Conservation (phyloP, 2,113 vertebrate genomes). For the Grammomys dolichurus region DNA sequence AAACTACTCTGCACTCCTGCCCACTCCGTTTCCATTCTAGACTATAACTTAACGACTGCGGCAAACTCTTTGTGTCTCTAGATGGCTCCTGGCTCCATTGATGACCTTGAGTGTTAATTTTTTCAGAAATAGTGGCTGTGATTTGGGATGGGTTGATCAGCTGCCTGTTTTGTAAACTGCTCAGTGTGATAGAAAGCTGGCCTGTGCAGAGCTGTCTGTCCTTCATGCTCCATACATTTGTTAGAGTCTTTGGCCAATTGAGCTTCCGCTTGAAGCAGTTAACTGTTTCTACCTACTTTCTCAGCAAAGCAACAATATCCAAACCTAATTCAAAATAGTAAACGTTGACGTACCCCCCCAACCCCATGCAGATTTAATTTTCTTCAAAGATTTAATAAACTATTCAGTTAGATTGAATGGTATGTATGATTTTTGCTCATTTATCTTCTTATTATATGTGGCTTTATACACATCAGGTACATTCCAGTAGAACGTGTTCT, state of each 20-base stretch:
- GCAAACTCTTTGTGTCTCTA: background rate
- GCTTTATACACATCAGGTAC: background rate
- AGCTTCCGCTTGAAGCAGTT: background rate
- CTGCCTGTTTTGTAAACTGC: background rate
- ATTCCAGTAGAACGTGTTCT: background rate
- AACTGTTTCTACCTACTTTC: background rate
- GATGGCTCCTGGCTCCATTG: background rate
- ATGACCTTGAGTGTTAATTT: background rate
- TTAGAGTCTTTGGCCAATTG: background rate
- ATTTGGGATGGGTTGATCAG: background rate
- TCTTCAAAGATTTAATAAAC: background rate
- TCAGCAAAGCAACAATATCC: background rate
- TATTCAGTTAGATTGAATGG: background rate
- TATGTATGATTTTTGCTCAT: background rate
- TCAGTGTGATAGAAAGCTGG: background rate
- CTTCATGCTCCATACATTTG: accelerated
- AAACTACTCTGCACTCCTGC: background rate
- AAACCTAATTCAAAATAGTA: background rate
- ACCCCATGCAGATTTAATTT: background rate
- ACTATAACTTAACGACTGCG: background rate
- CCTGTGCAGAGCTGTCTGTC: no score
- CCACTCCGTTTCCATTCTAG: background rate
- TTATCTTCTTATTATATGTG: background rate
- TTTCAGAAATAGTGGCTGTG: background rate
- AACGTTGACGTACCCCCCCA: background rate